Base-by-base conservation (phyloP, 2,888 invertebrate species). In the Cenopis cana region DNA sequence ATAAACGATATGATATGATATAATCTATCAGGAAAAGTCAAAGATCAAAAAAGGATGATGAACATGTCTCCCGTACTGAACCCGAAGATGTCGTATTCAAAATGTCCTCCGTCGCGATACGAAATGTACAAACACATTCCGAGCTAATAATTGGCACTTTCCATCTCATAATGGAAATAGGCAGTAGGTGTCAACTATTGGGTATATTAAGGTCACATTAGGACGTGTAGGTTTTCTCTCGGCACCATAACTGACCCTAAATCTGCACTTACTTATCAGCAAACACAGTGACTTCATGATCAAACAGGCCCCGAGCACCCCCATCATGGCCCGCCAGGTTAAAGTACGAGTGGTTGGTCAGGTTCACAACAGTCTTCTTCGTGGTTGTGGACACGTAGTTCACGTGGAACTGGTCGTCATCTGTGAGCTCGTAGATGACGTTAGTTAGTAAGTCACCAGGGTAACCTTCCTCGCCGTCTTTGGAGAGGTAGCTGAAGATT, bases 261-360 rank as follows among this genome's bases (percentile, higher is more conserved):
- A 61, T 20, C 11, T 12, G 12, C 14, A 80, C 86, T 81, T 85
- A 90, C 98, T 96, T 76, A 85, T 97, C 96, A 57, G 97, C 97
- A 81, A 96, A 96, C 20, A 98, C 94, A 18, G 90, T 85, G 14
- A 97, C 89, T 4, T 89, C 82, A 81, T 97, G 97, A 54, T 96
- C 95, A 78, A 95, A 95, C 9, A 97, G 76, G 77, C 95, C 96
- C 4, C 89, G 86, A 0, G 95, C 93, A 0, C 97, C 97, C 2
- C 94, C 85, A 5, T 91, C 94, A 90, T 98, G 97, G 0, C 98
- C 98, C 41, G 96, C 97, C 73, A 99, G 90, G 88, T 99, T 99
- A 88, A 99, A 98, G 86, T 98, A 99, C 12, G 97, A 95, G 86
- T 99, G 99, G 87, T 98, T 98, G 11, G 98, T 98, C 75, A 99